Percentiles rank a stretch among this genome's conserved stretches.
Evolutionary conservation across 1,140 invertebrate species (phyloP).

Genomic region (Lerema accius): DNA sequence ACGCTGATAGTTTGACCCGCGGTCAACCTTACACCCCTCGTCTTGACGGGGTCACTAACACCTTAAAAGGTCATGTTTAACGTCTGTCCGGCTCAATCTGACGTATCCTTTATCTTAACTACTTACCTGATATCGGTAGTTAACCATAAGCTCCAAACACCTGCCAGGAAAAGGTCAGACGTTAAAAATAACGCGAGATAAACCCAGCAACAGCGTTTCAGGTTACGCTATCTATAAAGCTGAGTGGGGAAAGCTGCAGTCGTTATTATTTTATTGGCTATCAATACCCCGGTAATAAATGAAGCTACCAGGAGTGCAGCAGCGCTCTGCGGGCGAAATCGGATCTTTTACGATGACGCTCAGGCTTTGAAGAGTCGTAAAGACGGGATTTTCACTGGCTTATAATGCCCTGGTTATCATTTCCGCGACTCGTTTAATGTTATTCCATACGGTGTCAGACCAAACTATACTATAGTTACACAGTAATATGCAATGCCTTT

Average conservation of each 20-base stretch:
- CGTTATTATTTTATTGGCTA: conserved; percentile 49
- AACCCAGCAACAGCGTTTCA: conserved; percentile 18
- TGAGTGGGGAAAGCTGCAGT: conserved; percentile 44
- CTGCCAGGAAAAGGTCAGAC: conserved; percentile 37
- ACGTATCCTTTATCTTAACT: no score
- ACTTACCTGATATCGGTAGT: no score
- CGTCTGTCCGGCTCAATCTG: no score
- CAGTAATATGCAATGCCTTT: no score
- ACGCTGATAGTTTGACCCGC: no score
- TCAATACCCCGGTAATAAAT: conserved; percentile 29
- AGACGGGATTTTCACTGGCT: conserved; percentile 5
- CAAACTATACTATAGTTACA: no score
- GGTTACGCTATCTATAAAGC: conserved; percentile 27
- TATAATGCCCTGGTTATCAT: conserved; percentile 31
- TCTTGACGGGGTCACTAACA: no score
- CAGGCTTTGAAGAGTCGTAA: conserved; percentile 1
- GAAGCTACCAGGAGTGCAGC: conserved; percentile 16
- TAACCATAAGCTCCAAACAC: conserved; percentile 35
- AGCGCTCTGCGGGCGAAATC: conserved; percentile 11
- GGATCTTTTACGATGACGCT: conserved; percentile 14
- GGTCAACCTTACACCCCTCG: no score
- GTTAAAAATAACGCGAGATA: conserved; percentile 33
- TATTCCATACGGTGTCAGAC: no score
- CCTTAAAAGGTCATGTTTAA: no score
- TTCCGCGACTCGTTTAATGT: background rate